phyloP scores from a whole-genome alignment of 1,140 invertebrate genomes.

The Drosophila ercepeae region DNA sequence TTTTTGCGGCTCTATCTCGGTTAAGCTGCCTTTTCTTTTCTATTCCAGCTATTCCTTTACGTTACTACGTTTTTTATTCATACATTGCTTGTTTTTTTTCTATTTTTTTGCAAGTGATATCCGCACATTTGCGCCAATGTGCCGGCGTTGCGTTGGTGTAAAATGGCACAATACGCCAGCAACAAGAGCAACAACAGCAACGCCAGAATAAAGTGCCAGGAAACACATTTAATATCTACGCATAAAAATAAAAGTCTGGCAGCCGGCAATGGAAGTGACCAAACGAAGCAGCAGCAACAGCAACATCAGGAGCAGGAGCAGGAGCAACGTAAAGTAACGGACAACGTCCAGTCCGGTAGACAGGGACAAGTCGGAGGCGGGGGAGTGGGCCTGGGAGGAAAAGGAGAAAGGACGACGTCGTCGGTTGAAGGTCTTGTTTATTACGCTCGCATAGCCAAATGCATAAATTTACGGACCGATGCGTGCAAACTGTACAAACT shows the following conservation, averaged over 20 bases:
- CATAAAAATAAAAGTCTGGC: slow-evolving; percentile 81
- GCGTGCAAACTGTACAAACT: slow-evolving; percentile 79
- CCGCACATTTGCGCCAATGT: slow-evolving; percentile 77
- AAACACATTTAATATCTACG: slow-evolving; percentile 83
- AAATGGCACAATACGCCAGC: slow-evolving; percentile 75
- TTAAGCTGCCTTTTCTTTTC: slow-evolving; percentile 23
- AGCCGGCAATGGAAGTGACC: slow-evolving; percentile 78
- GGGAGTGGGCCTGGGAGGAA: neutral
- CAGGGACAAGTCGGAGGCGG: slow-evolving; percentile 5
- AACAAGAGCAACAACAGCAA: slow-evolving; percentile 42
- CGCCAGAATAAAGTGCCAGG: slow-evolving; percentile 74
- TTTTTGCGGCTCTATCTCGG: slow-evolving; percentile 15
- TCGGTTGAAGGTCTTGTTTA: slow-evolving; percentile 81
- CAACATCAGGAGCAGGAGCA: slow-evolving; percentile 26
- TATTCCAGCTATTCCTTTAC: slow-evolving; percentile 1
- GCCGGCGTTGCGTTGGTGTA: slow-evolving; percentile 68
- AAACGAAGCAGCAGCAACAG: slow-evolving; percentile 45
- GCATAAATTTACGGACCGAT: slow-evolving; percentile 82
- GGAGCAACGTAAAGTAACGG: slow-evolving; percentile 19
- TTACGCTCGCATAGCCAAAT: slow-evolving; percentile 81
- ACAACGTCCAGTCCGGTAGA: slow-evolving; percentile 13
- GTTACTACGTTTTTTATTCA: neutral
- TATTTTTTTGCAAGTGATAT: slow-evolving; percentile 54
- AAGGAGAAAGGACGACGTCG: slow-evolving; percentile 44
- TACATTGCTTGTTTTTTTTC: slow-evolving; percentile 9